Percentiles rank a stretch among this genome's conserved stretches.
These are phyloP conservation scores for Vespertilio murinus DNA, from an alignment of 2,797 vertebrate genomes.

Conservation along the genomic window DNA sequence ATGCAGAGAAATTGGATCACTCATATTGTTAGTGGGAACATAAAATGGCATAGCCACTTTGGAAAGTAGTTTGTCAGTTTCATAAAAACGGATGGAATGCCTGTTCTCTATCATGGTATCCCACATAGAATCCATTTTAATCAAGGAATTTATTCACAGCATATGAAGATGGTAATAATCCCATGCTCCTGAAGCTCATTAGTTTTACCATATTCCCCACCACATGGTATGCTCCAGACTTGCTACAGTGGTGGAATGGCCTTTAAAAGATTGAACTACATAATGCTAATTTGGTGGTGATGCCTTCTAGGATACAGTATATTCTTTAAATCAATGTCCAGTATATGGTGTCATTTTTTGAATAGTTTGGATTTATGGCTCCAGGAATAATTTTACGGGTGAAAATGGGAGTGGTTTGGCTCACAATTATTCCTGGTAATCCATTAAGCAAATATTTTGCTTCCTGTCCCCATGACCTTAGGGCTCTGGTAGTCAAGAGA, in stretches of 20 bases:
- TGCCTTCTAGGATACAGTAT: not conserved
- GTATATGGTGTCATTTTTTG: not conserved
- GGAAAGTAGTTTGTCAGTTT: not conserved
- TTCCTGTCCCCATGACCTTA: not conserved
- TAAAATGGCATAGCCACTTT: not conserved
- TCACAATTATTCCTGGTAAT: not conserved
- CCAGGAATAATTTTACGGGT: not conserved
- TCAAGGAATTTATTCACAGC: not conserved
- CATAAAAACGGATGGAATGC: not conserved
- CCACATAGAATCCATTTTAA: not conserved
- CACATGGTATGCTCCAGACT: not conserved
- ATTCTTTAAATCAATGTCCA: not conserved
- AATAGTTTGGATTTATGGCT: not conserved
- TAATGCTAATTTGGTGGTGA: not conserved
- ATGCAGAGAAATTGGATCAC: not conserved
- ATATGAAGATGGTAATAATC: constrained; percentile 15
- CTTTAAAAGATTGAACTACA: constrained; percentile 19
- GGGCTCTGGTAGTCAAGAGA: not conserved
- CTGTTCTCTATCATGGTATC: not conserved
- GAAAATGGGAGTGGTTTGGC: not conserved
- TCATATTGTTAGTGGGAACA: not conserved
- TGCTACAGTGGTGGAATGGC: not conserved
- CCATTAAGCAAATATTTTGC: not conserved
- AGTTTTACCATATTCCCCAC: not conserved
- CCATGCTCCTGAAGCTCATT: not conserved